Evolutionary conservation across 2,888 invertebrate species (phyloP).

Genomic region (Zhuqinia jingwanae): DNA sequence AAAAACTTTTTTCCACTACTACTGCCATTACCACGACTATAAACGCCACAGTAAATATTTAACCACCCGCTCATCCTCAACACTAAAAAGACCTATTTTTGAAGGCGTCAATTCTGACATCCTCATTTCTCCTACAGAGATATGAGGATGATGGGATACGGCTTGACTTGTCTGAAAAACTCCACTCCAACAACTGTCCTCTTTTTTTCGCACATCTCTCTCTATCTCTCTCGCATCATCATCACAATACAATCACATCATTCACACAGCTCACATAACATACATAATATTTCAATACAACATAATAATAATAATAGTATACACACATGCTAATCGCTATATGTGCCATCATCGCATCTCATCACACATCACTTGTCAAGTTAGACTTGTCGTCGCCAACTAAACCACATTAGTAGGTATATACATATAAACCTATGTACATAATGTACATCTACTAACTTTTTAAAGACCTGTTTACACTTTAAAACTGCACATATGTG

Average conservation of each 20-base stretch:
- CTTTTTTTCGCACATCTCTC: slow-evolving; percentile 44
- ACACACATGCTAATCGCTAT: slow-evolving; percentile 12
- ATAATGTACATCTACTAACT: not conserved
- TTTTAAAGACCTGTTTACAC: slow-evolving; percentile 46
- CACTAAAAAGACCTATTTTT: slow-evolving; percentile 41
- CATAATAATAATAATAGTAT: not conserved
- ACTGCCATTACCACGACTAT: not conserved
- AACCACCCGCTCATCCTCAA: slow-evolving; percentile 50
- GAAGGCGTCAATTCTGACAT: slow-evolving; percentile 69
- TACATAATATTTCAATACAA: not conserved
- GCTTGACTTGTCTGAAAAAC: not conserved
- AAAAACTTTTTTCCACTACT: not conserved
- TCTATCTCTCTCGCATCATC: slow-evolving; percentile 21
- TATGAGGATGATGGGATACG: not conserved
- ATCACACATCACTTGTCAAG: slow-evolving; percentile 32
- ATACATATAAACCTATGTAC: no score
- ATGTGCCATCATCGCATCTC: no score
- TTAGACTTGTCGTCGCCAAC: slow-evolving; percentile 68
- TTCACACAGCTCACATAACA: not conserved
- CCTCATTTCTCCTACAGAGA: slow-evolving; percentile 50
- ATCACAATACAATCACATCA: no score
- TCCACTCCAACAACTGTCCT: slow-evolving; percentile 41
- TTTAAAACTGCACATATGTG: slow-evolving; percentile 8
- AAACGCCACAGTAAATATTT: slow-evolving; percentile 52
- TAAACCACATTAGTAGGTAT: not conserved